Evolutionary conservation across 2,888 invertebrate species (phyloP), one percentile per base, ranked within the genome.

Genomic region (Podabrus alpinus): DNA sequence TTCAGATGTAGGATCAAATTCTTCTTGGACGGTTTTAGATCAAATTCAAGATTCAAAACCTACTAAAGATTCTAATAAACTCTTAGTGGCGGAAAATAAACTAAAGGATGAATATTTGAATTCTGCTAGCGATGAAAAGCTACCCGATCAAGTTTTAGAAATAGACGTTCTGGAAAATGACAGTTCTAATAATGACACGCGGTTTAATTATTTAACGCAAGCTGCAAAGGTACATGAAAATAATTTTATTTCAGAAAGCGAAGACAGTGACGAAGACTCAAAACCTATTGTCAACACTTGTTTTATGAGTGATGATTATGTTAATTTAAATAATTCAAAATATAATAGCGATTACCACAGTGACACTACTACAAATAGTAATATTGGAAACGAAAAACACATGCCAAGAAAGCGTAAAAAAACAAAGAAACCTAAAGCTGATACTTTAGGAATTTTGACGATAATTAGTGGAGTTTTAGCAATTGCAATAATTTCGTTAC

Each of bases 1-100:
- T 68, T 81, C 83, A 25, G 84, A 85, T 70, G 61, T 83, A 59
- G 83, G 82, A 72, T 81, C 81, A 61, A 79, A 81, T 70, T 83
- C 83, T 21, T 85, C 86, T 19, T 86, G 86, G 86, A 84, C 83
- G 19, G 77, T 84, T 19, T 69, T 84, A n/a, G 81, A 80, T 15
- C 80, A 79, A 24, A 13, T 17, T 15, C 11, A 64, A 19, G n/a
- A 64, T 21, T 9, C 19, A n/a, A 64, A n/a, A 19, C 9, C 9
- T 19, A 15, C 13, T 16, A 16, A 16, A 13, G 61, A 61, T 9
- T 11, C 9, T 2, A 19, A 64, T 64, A n/a, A 19, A 64, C 1
- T 64, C 3, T 64, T 19, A 64, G 16, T 19, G n/a, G 11, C 13
- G 16, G 10, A 61, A 61, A 15, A 64, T 21, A 13, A 45, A 19